These are phyloP conservation scores for Euwallacea similis DNA, from an alignment of 1,140 invertebrate species.

Conservation along the genomic window DNA sequence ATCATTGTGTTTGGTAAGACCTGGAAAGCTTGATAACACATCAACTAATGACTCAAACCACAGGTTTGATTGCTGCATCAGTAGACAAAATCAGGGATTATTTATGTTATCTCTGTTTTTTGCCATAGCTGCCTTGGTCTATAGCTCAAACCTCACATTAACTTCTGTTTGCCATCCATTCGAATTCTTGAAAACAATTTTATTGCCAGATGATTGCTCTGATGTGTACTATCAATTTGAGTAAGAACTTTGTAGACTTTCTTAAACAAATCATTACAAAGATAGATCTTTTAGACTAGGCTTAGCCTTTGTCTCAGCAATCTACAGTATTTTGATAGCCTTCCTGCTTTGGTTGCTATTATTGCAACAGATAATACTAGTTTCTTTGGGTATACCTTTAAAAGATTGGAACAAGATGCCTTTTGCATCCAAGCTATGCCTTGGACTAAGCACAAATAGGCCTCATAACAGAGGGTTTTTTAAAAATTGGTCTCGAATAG, in stretches of 20 bases:
- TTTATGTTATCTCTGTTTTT: conserved; percentile 64
- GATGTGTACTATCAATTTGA: conserved; percentile 69
- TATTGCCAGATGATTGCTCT: conserved; percentile 71
- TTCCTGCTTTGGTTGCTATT: conserved; percentile 40
- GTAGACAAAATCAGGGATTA: conserved; percentile 64
- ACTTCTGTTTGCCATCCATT: conserved; percentile 73
- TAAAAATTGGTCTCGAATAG: conserved; percentile 45
- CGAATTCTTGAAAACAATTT: conserved; percentile 61
- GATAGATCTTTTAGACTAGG: conserved; percentile 46
- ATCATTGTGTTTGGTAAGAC: conserved; percentile 59
- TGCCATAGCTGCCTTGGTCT: conserved; percentile 62
- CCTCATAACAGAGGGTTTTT: conserved; percentile 43
- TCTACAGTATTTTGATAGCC: conserved; percentile 48
- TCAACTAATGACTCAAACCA: conserved; percentile 29
- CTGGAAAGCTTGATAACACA: not conserved
- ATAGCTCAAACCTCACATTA: conserved; percentile 69
- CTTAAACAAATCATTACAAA: conserved; percentile 3
- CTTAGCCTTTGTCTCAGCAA: conserved; percentile 47
- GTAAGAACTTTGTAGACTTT: conserved; percentile 56
- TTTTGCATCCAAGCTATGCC: conserved; percentile 42
- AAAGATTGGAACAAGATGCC: conserved; percentile 46
- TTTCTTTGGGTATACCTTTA: conserved; percentile 45
- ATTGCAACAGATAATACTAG: conserved; percentile 45
- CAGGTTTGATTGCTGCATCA: conserved; percentile 74
- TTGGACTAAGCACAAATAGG: conserved; percentile 41